Conservation (phyloP, 2,797 vertebrate species). For the Pangasius mekongensis region DNA sequence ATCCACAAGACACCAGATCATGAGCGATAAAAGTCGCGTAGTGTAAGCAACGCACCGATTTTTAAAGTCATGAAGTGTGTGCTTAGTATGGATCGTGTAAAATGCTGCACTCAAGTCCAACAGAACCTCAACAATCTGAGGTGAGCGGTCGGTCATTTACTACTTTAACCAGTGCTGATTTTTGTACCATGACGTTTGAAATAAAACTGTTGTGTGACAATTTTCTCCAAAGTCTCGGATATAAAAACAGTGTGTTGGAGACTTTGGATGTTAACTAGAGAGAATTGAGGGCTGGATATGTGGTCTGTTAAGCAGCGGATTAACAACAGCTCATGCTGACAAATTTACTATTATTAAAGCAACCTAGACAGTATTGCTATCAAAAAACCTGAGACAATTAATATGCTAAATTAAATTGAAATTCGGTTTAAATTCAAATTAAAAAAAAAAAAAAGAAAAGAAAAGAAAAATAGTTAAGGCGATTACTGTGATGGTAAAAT, state of each 20-base stretch:
- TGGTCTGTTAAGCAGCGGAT: background rate
- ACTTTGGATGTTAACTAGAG: background rate
- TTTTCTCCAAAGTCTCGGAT: background rate
- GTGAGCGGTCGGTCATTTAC: background rate
- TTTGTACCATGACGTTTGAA: background rate
- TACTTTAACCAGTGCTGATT: background rate
- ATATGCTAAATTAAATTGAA: background rate
- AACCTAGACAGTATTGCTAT: background rate
- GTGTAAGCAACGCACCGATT: too few species aligned
- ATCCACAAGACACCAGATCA: background rate
- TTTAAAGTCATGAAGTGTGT: background rate
- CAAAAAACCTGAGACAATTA: background rate
- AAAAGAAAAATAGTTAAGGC: background rate
- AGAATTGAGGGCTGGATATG: background rate
- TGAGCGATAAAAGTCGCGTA: background rate
- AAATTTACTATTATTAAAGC: background rate
- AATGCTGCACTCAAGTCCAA: background rate
- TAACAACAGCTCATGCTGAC: background rate
- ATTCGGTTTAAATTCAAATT: too few species aligned
- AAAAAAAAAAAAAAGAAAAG: background rate
- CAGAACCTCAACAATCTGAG: background rate
- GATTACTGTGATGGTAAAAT: background rate
- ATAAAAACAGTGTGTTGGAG: background rate
- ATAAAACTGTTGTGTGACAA: background rate
- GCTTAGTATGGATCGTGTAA: background rate